Conservation (phyloP, 2,888 invertebrate species). For the Rhyacophila evoluta region DNA sequence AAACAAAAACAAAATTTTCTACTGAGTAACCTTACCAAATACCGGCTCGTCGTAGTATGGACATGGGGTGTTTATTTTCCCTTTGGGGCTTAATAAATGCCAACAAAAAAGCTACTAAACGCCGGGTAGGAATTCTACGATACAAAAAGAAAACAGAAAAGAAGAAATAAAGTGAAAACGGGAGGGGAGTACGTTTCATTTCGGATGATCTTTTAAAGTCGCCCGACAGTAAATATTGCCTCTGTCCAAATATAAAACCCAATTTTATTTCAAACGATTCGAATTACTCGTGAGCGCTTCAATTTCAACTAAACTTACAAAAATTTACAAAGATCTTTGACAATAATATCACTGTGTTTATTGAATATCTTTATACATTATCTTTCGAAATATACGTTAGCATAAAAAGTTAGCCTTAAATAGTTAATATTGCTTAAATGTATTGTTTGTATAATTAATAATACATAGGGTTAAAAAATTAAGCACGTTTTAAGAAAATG, state of each 20-base stretch:
- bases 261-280: not conserved
- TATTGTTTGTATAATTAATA: no score
- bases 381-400: no score
- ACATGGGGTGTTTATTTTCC: constrained; percentile 15
- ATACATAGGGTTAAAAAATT: no score
- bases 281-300: no score
- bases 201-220: constrained; percentile 5
- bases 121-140: not conserved
- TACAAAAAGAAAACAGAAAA: constrained; percentile 1
- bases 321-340: no score
- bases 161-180: not conserved
- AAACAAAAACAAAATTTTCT: not conserved
- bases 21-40: not conserved
- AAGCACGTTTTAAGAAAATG: no score
- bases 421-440: no score
- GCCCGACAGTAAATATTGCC: not conserved
- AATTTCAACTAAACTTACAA: no score
- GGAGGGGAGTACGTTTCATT: not conserved
- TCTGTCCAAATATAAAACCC: not conserved
- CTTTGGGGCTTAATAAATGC: constrained; percentile 22
- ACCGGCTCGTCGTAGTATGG: not conserved
- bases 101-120: constrained; percentile 22
- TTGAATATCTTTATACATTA: no score
- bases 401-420: no score
- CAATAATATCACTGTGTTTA: no score